Evolutionary conservation across 2,888 invertebrate genomes (phyloP), one percentile per base, ranked within the genome.

Genomic region (Synergus laeviventris): DNA sequence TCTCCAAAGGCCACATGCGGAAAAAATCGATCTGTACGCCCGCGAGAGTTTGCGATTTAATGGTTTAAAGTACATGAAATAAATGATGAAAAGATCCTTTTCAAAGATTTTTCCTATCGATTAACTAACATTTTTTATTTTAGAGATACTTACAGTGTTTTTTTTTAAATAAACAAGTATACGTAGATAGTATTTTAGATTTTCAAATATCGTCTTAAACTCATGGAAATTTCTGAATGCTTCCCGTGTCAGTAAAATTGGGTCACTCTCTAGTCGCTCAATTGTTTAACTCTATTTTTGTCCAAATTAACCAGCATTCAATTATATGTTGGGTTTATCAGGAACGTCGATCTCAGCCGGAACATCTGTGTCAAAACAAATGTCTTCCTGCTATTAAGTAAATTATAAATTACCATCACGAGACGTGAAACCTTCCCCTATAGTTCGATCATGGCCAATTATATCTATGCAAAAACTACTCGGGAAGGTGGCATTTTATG

Each of bases 1-100:
- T 61, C 16, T 36, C 16, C 36, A 36, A 36, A 59, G 59, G 18
- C 21, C 59, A 59, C 24, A 21, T 18, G 16, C 60, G 14, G n/a
- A 61, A 31, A 36, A 14, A n/a, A 36, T 16, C 61, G 66, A 66
- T 66, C 18, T 9, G 54, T 54, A 54, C 54, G 54, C 54, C 54
- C 18, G 8, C 54, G 54, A 3, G 18, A 54, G 18, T 54, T 54
- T 54, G 54, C n/a, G 18, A 54, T 54, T 54, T 54, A 54, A 54
- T 54, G 54, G 18, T 54, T 54, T 18, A 54, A n/a, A 54, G 54
- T 9, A 54, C 54, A 4, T 54, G 54, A 54, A 54, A 18, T 54
- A 49, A 2, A 39, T 39, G 11, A 54, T 54, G 54, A 54, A 11
- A 9, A 54, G n/a, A 18, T 54, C 54, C 18, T 54, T 18, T 9